These are phyloP conservation scores for Pachycephus smyrnensis DNA, from an alignment of 2,888 invertebrate species.

Conservation along the genomic window DNA sequence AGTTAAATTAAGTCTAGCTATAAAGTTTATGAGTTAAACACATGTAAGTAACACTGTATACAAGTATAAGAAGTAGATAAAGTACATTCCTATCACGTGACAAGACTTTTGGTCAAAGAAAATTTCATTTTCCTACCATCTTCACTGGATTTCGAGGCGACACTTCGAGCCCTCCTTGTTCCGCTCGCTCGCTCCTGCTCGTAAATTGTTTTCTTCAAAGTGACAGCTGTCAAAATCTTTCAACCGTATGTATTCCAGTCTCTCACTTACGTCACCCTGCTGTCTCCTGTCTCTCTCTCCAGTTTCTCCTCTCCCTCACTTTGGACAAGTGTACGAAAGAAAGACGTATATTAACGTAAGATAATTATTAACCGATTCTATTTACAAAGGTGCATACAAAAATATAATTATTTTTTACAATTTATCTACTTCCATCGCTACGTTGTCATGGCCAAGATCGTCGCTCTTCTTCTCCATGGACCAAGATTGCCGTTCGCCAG, in stretches of 20 bases:
- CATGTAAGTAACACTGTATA: background rate
- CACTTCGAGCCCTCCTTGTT: too few species aligned
- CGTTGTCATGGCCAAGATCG: constrained; percentile 49
- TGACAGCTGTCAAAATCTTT: too few species aligned
- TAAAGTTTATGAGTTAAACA: background rate
- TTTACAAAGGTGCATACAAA: constrained; percentile 7
- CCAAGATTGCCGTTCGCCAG: constrained; percentile 88
- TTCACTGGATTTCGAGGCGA: background rate
- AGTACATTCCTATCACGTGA: background rate
- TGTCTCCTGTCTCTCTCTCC: too few species aligned
- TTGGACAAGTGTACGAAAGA: background rate
- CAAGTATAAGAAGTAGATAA: background rate
- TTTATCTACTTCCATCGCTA: constrained; percentile 54
- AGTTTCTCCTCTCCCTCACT: too few species aligned
- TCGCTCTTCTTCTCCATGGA: constrained; percentile 68
- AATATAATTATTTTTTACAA: constrained; percentile 29
- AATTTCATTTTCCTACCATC: background rate
- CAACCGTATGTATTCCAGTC: too few species aligned
- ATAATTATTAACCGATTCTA: background rate
- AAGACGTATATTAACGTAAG: background rate
- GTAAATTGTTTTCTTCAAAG: too few species aligned
- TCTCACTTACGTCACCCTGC: too few species aligned
- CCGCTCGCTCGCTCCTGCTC: too few species aligned
- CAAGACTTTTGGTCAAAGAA: background rate
- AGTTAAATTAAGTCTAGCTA: background rate